phyloP scores from a whole-genome alignment of 53 echinoderm and acorn worm genomes.

The Paracentrotus lividus region DNA sequence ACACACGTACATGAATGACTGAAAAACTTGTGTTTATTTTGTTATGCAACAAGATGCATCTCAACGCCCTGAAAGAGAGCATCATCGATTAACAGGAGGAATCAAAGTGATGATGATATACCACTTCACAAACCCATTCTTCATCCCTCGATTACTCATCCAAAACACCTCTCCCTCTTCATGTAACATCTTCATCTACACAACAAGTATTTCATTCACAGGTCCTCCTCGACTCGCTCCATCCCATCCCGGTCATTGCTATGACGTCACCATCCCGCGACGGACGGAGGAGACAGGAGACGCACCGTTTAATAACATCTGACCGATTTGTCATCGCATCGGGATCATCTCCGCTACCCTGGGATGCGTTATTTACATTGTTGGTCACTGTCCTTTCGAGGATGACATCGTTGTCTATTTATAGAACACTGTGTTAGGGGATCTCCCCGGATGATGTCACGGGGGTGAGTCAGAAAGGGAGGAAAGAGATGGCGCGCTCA shows the following conservation, averaged over 20 bases:
- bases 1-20: neutral
- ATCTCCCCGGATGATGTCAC: constrained; percentile 57
- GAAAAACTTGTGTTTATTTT: neutral
- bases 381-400: constrained; percentile 59
- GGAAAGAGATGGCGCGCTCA: constrained; percentile 39
- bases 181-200: constrained; percentile 17
- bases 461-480: constrained; percentile 49
- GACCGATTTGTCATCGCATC: constrained; percentile 62
- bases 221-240: neutral
- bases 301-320: constrained; percentile 57
- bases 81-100: constrained; percentile 1
- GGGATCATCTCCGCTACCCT: constrained; percentile 52
- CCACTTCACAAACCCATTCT: constrained; percentile 25
- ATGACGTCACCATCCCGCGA: neutral
- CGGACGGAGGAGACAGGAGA: neutral
- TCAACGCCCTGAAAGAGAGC: neutral
- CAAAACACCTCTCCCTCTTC: neutral
- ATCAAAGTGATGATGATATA: neutral
- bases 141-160: constrained; percentile 32
- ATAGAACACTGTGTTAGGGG: neutral
- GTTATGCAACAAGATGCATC: neutral
- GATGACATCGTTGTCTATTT: constrained; percentile 54
- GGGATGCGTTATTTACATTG: constrained; percentile 50
- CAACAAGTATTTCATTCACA: constrained; percentile 33
- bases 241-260: neutral